phyloP scores from a whole-genome alignment of 2,113 vertebrate species.

The Felis chaus region DNA sequence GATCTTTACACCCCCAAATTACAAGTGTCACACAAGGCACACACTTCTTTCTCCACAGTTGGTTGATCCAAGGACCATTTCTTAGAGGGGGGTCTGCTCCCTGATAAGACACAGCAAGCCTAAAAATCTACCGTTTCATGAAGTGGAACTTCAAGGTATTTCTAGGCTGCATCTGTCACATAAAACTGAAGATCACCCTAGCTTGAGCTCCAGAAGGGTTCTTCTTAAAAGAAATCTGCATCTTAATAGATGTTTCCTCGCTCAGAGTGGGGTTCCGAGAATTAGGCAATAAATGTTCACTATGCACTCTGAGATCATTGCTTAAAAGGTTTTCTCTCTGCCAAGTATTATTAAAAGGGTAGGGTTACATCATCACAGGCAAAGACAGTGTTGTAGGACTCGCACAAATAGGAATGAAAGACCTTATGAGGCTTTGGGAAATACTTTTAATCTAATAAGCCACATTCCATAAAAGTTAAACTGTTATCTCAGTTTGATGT shows the following conservation, averaged over 20 bases:
- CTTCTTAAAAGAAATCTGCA: constrained; percentile 72
- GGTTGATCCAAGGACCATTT: neutral
- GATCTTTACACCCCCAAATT: neutral
- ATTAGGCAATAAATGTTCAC: constrained; percentile 79
- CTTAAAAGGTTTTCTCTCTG: constrained; percentile 80
- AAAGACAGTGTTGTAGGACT: constrained; percentile 42
- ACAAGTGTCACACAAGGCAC: neutral
- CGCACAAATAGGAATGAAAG: constrained; percentile 57
- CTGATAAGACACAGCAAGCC: neutral
- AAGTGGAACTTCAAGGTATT: constrained; percentile 14
- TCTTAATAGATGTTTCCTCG: constrained; percentile 71
- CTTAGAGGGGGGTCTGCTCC: neutral
- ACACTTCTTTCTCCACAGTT: neutral
- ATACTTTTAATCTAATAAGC: constrained; percentile 25
- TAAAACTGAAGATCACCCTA: neutral
- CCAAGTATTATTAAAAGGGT: constrained; percentile 74
- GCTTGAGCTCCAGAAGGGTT: constrained; percentile 55
- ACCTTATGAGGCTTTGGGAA: constrained; percentile 52
- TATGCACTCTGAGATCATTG: constrained; percentile 75
- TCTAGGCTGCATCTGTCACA: neutral
- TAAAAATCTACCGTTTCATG: neutral
- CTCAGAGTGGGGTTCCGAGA: constrained; percentile 78
- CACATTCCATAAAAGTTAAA: neutral
- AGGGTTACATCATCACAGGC: constrained; percentile 67
- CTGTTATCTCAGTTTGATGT: constrained; percentile 31